A percentile compares a stretch with the other conserved stretches of the same genome.
Evolutionary conservation across 2,888 invertebrate species (phyloP).

Genomic region (Hermaeophaga mercurialis): DNA sequence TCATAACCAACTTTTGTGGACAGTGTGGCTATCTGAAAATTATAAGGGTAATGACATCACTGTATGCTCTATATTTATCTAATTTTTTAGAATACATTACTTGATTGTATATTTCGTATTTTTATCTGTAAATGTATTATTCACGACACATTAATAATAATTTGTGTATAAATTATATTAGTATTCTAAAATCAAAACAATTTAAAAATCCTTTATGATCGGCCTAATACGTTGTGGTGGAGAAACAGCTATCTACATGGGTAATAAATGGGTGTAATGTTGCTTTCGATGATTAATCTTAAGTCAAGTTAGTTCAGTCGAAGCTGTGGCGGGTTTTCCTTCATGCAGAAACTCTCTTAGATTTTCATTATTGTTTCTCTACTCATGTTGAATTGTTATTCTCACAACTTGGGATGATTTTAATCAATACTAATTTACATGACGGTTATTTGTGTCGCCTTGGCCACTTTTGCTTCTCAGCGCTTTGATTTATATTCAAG

Average conservation of each 20-base stretch:
- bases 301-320: slow-evolving; percentile 3
- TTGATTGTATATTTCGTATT: too few species aligned
- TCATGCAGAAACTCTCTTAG: slow-evolving; percentile 2
- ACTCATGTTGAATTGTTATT: background rate
- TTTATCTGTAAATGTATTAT: too few species aligned
- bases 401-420: background rate
- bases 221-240: slow-evolving; percentile 2
- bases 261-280: slow-evolving; percentile 19
- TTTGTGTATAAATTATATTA: too few species aligned
- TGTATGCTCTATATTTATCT: too few species aligned
- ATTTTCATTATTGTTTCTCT: slow-evolving; percentile 14
- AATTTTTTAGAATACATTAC: too few species aligned
- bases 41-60: too few species aligned
- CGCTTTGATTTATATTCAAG: background rate
- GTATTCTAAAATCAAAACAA: too few species aligned
- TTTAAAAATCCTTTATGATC: background rate
- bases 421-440: slow-evolving; percentile 6
- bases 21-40: too few species aligned
- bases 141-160: too few species aligned
- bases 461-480: background rate
- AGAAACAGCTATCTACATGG: slow-evolving; percentile 11
- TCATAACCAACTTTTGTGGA: too few species aligned
- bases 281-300: slow-evolving; percentile 20
- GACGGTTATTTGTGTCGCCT: background rate
- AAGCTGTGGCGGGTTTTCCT: background rate